Base-by-base conservation (phyloP, 2,113 vertebrate genomes). In the Lipotes vexillifer region DNA sequence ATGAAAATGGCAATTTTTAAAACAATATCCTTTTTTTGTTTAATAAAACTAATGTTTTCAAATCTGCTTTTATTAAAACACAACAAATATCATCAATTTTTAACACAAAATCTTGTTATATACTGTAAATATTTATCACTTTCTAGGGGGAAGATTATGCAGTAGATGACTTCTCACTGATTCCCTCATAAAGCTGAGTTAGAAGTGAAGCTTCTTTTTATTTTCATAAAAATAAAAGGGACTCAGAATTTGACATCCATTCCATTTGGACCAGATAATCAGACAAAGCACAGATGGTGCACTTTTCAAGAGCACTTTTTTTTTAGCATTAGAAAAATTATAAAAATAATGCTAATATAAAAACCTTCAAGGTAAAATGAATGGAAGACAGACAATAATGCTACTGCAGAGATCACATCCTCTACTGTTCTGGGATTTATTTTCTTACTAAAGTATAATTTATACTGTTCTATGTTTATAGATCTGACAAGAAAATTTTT, bases 71-170 rank as follows among this genome's bases (percentile, higher is more conserved):
- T 99, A 99, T 99, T 99, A 99, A 99, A 99, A 98, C 98, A 98
- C 96, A 98, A 98, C 99, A 99, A 99, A 98, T 98, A 98, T 94
- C 98, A 98, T 98, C 99, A 99, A 98, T 98, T 99, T 98, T 98
- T 99, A 98, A 99, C 98, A 98, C 82, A 95, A 98, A 99, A 99
- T 99, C 98, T 99, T 98, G 98, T 99, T 99, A 99, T 94, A 96
- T 92, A 98, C 97, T 98, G 98, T 99, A 99, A 99, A 99, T 99
- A 99, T 99, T 99, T 99, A 98, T 99, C 98, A 98, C 98, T 98
- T 98, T 98, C 98, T 95, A 93, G 95, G 97, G 97, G 97, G 97
- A 99, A 99, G 98, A 98, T 98, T 98, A 98, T 98, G 97, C 97
- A 97, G 98, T 98, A 98, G 98, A 98, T 97, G 97, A 96, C 96